Evolutionary conservation across 2,888 invertebrate genomes (phyloP).

Genomic region (Criorhina ranunculi): DNA sequence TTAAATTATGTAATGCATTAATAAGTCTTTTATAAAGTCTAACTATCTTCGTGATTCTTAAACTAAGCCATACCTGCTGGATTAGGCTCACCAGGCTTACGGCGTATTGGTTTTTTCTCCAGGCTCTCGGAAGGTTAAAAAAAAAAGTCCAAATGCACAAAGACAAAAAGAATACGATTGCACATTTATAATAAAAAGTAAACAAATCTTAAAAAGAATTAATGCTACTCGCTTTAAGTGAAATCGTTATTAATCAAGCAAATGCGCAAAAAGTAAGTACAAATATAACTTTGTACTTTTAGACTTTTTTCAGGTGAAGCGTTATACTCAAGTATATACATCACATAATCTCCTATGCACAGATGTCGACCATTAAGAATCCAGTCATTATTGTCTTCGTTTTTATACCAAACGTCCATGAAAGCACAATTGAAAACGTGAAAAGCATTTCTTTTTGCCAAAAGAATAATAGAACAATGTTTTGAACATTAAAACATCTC

Average conservation of each 20-base stretch:
- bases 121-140: too few relatives aligned
- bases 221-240: not conserved
- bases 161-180: too few relatives aligned
- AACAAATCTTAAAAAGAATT: too few relatives aligned
- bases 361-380: constrained; percentile 38
- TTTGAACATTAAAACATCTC: constrained; percentile 42
- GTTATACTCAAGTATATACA: not conserved
- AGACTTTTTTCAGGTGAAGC: constrained; percentile 1
- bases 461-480: constrained; percentile 44
- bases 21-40: too few relatives aligned
- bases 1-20: too few relatives aligned
- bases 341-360: not conserved
- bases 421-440: constrained; percentile 5
- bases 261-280: not conserved
- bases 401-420: too few relatives aligned
- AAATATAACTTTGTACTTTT: not conserved
- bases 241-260: not conserved
- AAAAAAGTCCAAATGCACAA: too few relatives aligned
- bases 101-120: too few relatives aligned
- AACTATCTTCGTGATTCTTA: too few relatives aligned
- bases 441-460: constrained; percentile 7
- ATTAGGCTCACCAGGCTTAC: too few relatives aligned
- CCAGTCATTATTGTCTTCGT: constrained; percentile 12
- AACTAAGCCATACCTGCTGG: too few relatives aligned
- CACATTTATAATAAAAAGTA: too few relatives aligned